Conservation (phyloP, 2,888 invertebrate genomes). For the Dryococelus australis region DNA sequence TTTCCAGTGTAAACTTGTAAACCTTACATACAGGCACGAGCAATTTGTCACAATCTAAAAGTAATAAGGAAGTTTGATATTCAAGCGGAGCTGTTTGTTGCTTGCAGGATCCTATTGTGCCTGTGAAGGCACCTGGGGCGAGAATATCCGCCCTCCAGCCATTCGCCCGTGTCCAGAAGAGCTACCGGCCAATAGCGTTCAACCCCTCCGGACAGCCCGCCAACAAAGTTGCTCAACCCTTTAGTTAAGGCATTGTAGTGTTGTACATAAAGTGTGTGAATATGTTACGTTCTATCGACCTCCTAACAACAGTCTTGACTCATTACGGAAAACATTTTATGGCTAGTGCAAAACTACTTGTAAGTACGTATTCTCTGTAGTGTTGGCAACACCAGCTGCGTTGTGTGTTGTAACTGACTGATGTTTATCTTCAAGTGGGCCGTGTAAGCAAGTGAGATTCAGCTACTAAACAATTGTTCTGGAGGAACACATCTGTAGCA, state of each 20-base stretch:
- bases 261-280: background rate
- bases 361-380: background rate
- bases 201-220: conserved; percentile 52
- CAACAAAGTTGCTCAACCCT: conserved; percentile 43
- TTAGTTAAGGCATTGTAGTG: conserved; percentile 37
- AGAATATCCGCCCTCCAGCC: conserved; percentile 52
- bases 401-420: background rate
- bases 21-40: too few species aligned
- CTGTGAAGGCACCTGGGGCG: conserved; percentile 12
- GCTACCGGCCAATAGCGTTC: conserved; percentile 60
- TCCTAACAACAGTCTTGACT: background rate
- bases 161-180: conserved; percentile 56
- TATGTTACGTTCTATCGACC: background rate
- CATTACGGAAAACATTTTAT: background rate
- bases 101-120: conserved; percentile 23
- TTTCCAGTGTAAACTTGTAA: too few species aligned
- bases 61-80: too few species aligned
- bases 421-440: background rate
- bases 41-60: too few species aligned
- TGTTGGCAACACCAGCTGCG: background rate
- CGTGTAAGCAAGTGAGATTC: too few species aligned
- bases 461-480: background rate
- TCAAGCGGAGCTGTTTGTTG: background rate
- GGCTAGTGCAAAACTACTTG: too few species aligned
- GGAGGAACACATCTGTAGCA: background rate